Evolutionary conservation across 2,797 vertebrate genomes (phyloP), one percentile per base, ranked within the genome.

Genomic region (Sciurus carolinensis): DNA sequence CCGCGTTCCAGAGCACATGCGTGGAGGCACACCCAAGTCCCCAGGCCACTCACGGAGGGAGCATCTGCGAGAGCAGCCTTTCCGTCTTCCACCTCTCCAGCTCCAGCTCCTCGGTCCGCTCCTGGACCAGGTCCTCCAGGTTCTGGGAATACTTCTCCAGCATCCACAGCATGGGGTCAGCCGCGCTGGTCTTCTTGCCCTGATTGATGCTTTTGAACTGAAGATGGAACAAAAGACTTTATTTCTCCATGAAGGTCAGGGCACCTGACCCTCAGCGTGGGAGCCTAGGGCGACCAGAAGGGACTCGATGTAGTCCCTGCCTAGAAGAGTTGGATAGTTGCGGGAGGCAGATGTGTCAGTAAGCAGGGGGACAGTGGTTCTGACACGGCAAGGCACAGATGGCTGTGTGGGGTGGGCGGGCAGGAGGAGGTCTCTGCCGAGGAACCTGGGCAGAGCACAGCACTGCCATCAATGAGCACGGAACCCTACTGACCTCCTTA

Each of bases 171-270:
- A 99, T 99, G 36, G 99, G 99, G 98, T 99, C 99, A 0, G 99
- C 99, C 62, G 99, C 99, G 77, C 99, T 99, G 59, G 98, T 99
- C 98, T 99, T 99, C 97, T 98, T 99, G 28, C 99, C 99, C 97
- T 99, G 99, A 98, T 99, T 99, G 97, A 99, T 99, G 97, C 98
- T 98, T 98, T 99, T 99, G 97, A 99, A 99, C 99, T 99, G 97
- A 54, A 98, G 98, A 57, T 7, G 67, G 50, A 71, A 94, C 0
- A 69, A 67, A 83, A 72, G 42, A 62, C 30, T 54, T 59, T 42
- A 14, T 42, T 83, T 33, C 7, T 24, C n/a, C 57, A 0, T 3
- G 2, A 62, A 89, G 7, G 36, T 75, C 82, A 71, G 24, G 9
- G 11, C 57, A 33, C 15, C 57, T 39, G 44, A 42, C 59, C 64